These are phyloP conservation scores for Gorsachius magnificus DNA, from an alignment of 2,797 vertebrate species.

Conservation along the genomic window DNA sequence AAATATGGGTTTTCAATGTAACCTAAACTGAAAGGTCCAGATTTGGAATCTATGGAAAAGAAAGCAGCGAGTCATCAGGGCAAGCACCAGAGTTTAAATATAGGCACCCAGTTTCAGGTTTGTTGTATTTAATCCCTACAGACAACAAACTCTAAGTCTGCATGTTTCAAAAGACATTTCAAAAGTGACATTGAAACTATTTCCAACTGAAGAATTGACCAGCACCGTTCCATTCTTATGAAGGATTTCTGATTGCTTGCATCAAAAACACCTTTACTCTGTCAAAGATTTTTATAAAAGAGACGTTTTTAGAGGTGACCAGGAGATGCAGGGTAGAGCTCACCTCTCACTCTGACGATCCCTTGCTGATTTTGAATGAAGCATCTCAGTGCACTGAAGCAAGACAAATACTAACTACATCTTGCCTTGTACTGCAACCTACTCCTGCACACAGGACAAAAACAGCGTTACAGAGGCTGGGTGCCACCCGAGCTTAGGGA, in stretches of 20 bases:
- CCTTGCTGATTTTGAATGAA: background rate
- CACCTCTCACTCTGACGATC: background rate
- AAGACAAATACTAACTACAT: background rate
- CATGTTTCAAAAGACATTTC: background rate
- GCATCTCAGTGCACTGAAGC: rapidly evolving
- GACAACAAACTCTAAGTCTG: background rate
- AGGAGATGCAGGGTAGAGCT: background rate
- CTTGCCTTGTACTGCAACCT: background rate
- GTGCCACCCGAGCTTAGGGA: background rate
- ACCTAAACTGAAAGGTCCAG: background rate
- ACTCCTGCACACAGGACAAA: no score
- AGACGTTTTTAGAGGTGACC: background rate
- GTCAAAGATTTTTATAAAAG: background rate
- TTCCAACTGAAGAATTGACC: background rate
- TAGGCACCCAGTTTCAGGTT: background rate
- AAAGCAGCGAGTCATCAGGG: rapidly evolving
- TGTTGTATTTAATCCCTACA: rapidly evolving
- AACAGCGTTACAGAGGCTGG: rapidly evolving
- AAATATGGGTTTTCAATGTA: background rate
- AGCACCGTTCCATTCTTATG: background rate
- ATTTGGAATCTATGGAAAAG: background rate
- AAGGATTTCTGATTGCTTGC: background rate
- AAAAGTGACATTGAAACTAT: background rate
- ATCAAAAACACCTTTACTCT: background rate
- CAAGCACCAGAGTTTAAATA: background rate